Percentiles rank a stretch among this genome's conserved stretches.
Conservation (phyloP, 2,797 vertebrate species). For the Phalanger gymnotis region DNA sequence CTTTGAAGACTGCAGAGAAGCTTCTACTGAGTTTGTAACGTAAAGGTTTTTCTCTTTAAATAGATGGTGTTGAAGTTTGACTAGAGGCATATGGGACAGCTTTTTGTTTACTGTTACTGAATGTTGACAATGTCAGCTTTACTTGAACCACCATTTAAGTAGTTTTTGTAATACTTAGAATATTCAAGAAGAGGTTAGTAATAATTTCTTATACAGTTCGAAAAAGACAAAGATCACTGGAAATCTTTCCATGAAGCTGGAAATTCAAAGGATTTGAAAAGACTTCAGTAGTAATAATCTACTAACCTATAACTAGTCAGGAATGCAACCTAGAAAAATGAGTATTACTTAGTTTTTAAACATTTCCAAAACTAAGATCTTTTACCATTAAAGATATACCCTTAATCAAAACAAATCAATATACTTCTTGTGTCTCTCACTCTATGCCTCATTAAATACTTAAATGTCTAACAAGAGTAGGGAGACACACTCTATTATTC, state of each 20-base stretch:
- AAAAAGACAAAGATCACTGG: background rate
- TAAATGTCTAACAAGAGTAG: background rate
- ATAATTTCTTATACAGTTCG: background rate
- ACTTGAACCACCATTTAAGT: background rate
- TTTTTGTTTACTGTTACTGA: background rate
- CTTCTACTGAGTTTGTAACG: background rate
- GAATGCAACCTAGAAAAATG: background rate
- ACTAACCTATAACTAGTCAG: background rate
- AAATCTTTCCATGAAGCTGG: background rate
- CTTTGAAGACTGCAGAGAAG: background rate
- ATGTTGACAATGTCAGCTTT: background rate
- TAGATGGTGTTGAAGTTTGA: constrained; percentile 1
- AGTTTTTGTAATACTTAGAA: background rate
- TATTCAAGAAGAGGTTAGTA: background rate
- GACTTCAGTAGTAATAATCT: background rate
- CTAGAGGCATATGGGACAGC: background rate
- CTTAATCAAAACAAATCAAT: background rate
- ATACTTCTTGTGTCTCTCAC: background rate
- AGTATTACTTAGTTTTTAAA: background rate
- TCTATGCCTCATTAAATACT: background rate
- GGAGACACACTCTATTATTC: background rate
- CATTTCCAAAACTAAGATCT: background rate
- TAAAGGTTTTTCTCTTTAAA: constrained; percentile 2
- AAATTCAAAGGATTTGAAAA: background rate
- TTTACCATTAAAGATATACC: background rate